Evolutionary conservation across 2,113 vertebrate species (phyloP).

Genomic region (Felis chaus): DNA sequence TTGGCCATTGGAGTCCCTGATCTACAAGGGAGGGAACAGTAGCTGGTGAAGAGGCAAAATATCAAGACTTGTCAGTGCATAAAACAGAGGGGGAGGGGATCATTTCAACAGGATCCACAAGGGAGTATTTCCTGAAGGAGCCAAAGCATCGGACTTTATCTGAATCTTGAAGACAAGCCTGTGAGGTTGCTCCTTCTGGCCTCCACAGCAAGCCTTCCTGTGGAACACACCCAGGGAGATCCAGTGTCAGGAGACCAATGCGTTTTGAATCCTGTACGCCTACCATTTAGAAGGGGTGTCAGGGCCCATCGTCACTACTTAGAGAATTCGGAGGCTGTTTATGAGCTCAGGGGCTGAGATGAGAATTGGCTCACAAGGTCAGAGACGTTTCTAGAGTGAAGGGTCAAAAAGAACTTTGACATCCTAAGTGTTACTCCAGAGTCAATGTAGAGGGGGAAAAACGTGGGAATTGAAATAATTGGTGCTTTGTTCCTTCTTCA

Average conservation of each 20-base stretch:
- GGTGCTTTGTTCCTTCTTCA: not conserved
- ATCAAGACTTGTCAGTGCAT: not conserved
- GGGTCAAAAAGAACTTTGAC: not conserved
- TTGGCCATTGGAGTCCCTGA: not conserved
- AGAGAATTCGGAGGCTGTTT: conserved; percentile 4
- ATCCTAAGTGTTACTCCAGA: not conserved
- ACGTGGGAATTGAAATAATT: not conserved
- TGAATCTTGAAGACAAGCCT: not conserved
- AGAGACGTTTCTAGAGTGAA: not conserved
- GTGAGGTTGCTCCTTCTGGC: not conserved
- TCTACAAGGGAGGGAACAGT: not conserved
- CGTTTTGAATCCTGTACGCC: not conserved
- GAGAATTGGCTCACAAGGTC: not conserved
- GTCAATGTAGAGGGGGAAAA: not conserved
- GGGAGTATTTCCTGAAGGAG: not conserved
- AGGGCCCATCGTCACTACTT: conserved; percentile 4
- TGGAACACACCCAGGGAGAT: not conserved
- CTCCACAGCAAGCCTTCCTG: not conserved
- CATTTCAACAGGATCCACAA: not conserved
- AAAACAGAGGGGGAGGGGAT: not conserved
- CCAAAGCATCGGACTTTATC: not conserved
- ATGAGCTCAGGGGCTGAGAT: conserved; percentile 15
- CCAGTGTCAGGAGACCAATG: not conserved
- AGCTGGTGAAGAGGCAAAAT: not conserved
- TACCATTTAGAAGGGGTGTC: conserved; percentile 43